Evolutionary conservation across 2,888 invertebrate species (phyloP).

Genomic region (Timandra comae): DNA sequence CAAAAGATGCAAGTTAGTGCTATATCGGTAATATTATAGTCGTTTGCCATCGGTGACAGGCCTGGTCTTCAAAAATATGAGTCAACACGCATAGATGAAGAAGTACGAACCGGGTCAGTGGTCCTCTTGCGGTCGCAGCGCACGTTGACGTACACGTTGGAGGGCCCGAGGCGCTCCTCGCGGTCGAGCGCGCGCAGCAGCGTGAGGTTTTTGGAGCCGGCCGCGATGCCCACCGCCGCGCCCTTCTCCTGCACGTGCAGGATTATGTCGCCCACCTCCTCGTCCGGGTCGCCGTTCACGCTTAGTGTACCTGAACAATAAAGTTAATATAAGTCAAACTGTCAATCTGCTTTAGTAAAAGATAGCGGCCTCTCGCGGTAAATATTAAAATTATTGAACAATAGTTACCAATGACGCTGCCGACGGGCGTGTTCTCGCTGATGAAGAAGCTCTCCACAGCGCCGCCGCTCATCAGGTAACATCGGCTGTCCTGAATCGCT

Average conservation of each 20-base stretch:
- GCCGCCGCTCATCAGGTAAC: slow-evolving; percentile 92
- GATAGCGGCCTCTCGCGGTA: too few species aligned
- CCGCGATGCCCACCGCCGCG: slow-evolving; percentile 85
- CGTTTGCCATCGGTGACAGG: too few species aligned
- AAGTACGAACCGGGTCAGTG: slow-evolving; percentile 80
- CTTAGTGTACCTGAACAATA: slow-evolving; percentile 77
- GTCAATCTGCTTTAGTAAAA: too few species aligned
- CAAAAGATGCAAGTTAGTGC: too few species aligned
- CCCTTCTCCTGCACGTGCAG: slow-evolving; percentile 86
- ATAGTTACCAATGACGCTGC: slow-evolving; percentile 82
- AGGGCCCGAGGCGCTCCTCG: slow-evolving; percentile 88
- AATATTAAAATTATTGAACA: too few species aligned
- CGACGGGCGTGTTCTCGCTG: slow-evolving; percentile 88
- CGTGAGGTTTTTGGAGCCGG: slow-evolving; percentile 88
- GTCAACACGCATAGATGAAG: too few species aligned
- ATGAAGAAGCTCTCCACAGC: slow-evolving; percentile 95
- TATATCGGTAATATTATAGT: too few species aligned
- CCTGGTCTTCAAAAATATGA: too few species aligned
- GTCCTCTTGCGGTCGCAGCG: slow-evolving; percentile 89
- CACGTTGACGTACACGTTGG: slow-evolving; percentile 90
- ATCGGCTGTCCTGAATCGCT: slow-evolving; percentile 89
- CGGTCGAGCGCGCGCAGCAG: slow-evolving; percentile 88
- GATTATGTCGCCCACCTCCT: slow-evolving; percentile 83
- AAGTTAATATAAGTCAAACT: too few species aligned
- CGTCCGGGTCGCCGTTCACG: slow-evolving; percentile 87